Evolutionary conservation across 2,113 vertebrate genomes (phyloP).

Genomic region (Corapipo altera): DNA sequence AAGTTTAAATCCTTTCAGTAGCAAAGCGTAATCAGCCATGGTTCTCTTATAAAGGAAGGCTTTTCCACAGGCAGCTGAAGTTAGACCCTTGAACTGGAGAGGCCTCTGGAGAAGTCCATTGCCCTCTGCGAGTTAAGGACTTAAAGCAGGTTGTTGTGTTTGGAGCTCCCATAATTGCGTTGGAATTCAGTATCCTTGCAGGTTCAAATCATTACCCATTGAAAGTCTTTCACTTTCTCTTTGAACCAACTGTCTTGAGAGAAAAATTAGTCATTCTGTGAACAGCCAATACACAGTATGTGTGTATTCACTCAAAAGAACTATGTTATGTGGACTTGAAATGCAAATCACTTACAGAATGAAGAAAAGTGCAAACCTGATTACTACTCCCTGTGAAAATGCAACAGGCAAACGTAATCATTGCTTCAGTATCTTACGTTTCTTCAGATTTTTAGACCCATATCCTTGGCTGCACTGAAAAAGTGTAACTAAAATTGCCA

Average conservation of each 20-base stretch:
- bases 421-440: not conserved
- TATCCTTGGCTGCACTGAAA: not conserved
- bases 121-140: not conserved
- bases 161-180: not conserved
- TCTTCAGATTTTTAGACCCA: not conserved
- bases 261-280: not conserved
- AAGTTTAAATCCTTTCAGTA: not conserved
- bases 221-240: not conserved
- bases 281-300: not conserved
- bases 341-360: not conserved
- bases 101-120: not conserved
- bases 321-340: not conserved
- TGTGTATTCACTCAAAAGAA: not conserved
- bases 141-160: not conserved
- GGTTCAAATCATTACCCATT: not conserved
- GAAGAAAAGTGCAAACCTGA: not conserved
- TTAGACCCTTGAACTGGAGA: not conserved
- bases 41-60: not conserved
- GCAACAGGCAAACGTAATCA: fast-evolving
- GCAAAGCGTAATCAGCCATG: not conserved
- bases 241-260: not conserved
- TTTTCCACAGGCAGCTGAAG: not conserved
- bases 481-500: not conserved
- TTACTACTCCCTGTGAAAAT: not conserved
- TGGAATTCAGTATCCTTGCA: not conserved